Evolutionary conservation across 2,888 invertebrate genomes (phyloP).

Genomic region (Trypoxylon attenuatum): DNA sequence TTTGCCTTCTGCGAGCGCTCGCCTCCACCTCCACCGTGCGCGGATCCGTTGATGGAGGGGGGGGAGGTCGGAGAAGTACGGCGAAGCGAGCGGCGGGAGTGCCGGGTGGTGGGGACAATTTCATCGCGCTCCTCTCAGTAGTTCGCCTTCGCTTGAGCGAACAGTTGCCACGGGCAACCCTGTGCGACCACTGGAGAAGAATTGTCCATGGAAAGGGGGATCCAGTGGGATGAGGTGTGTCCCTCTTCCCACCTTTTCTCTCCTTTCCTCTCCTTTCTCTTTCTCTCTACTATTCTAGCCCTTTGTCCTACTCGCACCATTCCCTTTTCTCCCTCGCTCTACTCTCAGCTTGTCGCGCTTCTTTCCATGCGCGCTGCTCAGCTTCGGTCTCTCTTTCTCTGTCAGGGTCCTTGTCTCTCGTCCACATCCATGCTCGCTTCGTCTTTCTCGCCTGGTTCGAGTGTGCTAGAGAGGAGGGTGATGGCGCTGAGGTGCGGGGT

Average conservation of each 20-base stretch:
- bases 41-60: too few relatives aligned
- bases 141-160: slow-evolving; percentile 55
- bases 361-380: too few relatives aligned
- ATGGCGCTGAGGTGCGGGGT: slow-evolving; percentile 35
- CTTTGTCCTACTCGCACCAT: slow-evolving; percentile 2
- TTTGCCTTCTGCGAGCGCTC: slow-evolving; percentile 54
- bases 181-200: slow-evolving; percentile 63
- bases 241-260: not conserved
- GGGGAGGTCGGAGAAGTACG: slow-evolving; percentile 5
- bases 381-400: not conserved
- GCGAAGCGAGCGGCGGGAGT: slow-evolving; percentile 5
- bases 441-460: slow-evolving; percentile 31
- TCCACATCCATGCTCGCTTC: slow-evolving; percentile 10
- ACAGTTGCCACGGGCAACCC: slow-evolving; percentile 73
- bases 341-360: slow-evolving; percentile 3
- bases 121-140: slow-evolving; percentile 61
- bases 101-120: slow-evolving; percentile 62
- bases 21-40: too few relatives aligned
- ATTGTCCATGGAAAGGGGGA: slow-evolving; percentile 65
- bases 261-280: slow-evolving; percentile 2
- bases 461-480: slow-evolving; percentile 18
- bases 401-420: not conserved
- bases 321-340: not conserved
- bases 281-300: not conserved
- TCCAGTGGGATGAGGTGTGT: slow-evolving; percentile 29